Base-by-base conservation (phyloP, 2,113 vertebrate species). In the Mustelus asterias region DNA sequence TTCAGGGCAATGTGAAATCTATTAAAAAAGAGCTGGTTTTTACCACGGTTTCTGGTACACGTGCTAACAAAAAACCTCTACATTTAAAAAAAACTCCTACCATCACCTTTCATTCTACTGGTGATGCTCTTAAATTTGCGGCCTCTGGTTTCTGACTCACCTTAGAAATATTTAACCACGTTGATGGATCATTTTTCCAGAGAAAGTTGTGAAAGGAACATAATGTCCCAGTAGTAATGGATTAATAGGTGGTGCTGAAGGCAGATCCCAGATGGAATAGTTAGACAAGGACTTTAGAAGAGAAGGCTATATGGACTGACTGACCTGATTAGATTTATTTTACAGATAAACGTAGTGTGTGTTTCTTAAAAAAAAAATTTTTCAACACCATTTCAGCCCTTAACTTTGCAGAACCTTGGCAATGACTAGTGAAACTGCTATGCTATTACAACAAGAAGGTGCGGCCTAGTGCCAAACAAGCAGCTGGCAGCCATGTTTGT, bases 121-220 rank as follows among this genome's bases (percentile, higher is more conserved):
- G 89, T 63, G 60, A 92, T 37, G 89, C 16, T 18, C 58, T 92
- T 92, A 92, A 63, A n/a, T 93, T 22, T 93, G 14, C 8, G 33
- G 16, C 89, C 58, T 67, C n/a, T 8, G 33, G 33, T 65, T 65
- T 65, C 33, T 93, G 89, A 93, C 60, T 93, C 89, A 93, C 60
- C 89, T 93, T 63, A 41, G 89, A 65, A 60, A 65, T 93, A 67
- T 93, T 93, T 90, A 90, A 90, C 54, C 54, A 90, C 54, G n/a
- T 24, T 33, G 88, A 9, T 89, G 26, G 48, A 26, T 37, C n/a
- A 10, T 65, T 65, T 63, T n/a, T n/a, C 26, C 89, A 37, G 89
- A 58, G 48, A 37, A 93, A 93, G 16, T 37, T 67, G 33, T 63
- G n/a, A 67, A 37, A 90, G 54, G 88, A 90, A 60, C 26, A 63